Evolutionary conservation across 2,113 vertebrate species (phyloP).

Genomic region (Gnathochromis pfefferi): DNA sequence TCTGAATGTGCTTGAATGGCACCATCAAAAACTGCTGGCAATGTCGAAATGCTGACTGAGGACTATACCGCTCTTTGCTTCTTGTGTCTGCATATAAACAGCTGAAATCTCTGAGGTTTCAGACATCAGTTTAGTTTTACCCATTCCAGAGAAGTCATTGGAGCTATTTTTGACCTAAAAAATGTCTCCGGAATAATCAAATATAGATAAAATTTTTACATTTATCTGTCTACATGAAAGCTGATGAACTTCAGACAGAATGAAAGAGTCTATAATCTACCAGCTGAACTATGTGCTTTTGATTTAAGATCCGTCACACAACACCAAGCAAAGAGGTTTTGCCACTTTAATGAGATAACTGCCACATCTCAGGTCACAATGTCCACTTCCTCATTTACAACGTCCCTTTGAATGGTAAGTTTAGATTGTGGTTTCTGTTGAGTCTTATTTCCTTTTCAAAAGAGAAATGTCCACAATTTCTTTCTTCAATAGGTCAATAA

Average conservation of each 20-base stretch:
- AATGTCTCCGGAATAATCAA: constrained; percentile 42
- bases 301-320: neutral
- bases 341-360: neutral
- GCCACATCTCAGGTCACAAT: neutral
- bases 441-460: neutral
- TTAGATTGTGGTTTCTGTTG: neutral
- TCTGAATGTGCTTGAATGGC: neutral
- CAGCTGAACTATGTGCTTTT: neutral
- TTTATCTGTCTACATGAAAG: neutral
- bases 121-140: neutral
- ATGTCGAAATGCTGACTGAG: neutral
- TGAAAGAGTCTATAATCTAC: constrained; percentile 28
- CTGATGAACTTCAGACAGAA: constrained; percentile 45
- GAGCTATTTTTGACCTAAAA: constrained; percentile 38
- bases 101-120: neutral
- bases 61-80: neutral
- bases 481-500: neutral
- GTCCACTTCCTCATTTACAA: neutral
- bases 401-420: neutral
- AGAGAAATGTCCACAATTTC: neutral
- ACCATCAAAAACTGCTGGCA: neutral
- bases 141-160: neutral
- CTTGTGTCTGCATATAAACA: neutral
- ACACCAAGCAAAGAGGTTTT: neutral
- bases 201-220: constrained; percentile 54